phyloP scores from a whole-genome alignment of 2,113 vertebrate genomes.

The Sakesphorus luctuosus region DNA sequence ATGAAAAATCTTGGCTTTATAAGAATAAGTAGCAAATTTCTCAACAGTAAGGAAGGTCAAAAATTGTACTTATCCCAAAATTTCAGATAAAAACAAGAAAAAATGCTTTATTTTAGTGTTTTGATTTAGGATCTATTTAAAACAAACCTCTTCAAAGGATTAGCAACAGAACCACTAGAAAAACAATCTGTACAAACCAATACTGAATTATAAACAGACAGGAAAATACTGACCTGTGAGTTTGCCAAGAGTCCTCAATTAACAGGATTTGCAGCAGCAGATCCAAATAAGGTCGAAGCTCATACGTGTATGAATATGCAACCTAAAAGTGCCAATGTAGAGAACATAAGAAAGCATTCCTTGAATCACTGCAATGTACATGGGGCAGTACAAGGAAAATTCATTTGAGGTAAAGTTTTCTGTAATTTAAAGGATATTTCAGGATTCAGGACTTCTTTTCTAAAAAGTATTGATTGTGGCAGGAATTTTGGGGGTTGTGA shows the following conservation, averaged over 20 bases:
- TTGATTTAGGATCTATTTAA: not conserved
- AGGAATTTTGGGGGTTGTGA: rapidly evolving
- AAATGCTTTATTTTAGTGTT: not conserved
- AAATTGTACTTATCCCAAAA: not conserved
- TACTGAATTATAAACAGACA: not conserved
- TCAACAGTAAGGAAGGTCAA: not conserved
- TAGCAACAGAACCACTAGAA: not conserved
- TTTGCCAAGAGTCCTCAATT: constrained; percentile 99
- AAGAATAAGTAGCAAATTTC: not conserved
- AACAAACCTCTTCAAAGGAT: not conserved
- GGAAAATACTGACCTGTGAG: constrained; percentile 87
- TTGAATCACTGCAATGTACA: not conserved
- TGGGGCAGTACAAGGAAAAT: not conserved
- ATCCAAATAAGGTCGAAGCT: constrained; percentile 98
- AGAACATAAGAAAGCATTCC: not conserved
- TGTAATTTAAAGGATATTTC: not conserved
- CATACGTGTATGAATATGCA: constrained; percentile 98
- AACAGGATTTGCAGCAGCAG: constrained; percentile 96
- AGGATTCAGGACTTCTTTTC: not conserved
- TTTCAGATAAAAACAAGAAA: not conserved
- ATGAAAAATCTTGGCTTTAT: not conserved
- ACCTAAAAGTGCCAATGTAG: constrained; percentile 78
- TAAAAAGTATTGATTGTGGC: not conserved
- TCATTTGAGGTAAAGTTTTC: not conserved
- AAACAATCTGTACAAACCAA: not conserved